Conservation (phyloP, 2,888 invertebrate species). For the Chorisops tibialis region DNA sequence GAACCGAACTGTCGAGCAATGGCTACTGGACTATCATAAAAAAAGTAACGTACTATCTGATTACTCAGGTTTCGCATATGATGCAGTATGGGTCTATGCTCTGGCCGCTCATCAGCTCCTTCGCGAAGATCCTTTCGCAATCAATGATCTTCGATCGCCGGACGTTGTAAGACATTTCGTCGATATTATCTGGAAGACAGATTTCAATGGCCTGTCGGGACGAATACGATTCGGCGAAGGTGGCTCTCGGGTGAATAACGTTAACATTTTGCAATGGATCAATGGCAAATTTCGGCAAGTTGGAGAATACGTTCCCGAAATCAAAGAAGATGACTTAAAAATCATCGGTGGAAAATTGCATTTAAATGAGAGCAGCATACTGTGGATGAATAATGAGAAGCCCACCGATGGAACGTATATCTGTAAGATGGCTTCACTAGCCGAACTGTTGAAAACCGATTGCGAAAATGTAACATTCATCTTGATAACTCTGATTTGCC, state of each 20-base stretch:
- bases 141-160: constrained; percentile 38
- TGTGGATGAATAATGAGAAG: constrained; percentile 61
- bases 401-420: constrained; percentile 69
- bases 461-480: constrained; percentile 64
- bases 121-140: constrained; percentile 48
- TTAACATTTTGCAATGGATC: constrained; percentile 62
- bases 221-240: constrained; percentile 66
- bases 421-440: constrained; percentile 68
- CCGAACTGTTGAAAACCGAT: constrained; percentile 63
- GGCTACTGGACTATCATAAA: constrained; percentile 55
- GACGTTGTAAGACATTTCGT: constrained; percentile 53
- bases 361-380: constrained; percentile 57
- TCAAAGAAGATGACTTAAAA: constrained; percentile 47
- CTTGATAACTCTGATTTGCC: constrained; percentile 63
- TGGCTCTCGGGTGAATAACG: constrained; percentile 62
- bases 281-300: constrained; percentile 54
- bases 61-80: constrained; percentile 75
- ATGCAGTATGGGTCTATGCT: constrained; percentile 79
- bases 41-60: constrained; percentile 51
- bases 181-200: constrained; percentile 61
- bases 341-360: constrained; percentile 55
- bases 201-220: constrained; percentile 73
- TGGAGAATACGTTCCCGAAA: constrained; percentile 60
- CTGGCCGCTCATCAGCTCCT: constrained; percentile 65
- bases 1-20: constrained; percentile 61